Conservation (phyloP, 2,797 vertebrate genomes). For the Hippoglossus hippoglossus region DNA sequence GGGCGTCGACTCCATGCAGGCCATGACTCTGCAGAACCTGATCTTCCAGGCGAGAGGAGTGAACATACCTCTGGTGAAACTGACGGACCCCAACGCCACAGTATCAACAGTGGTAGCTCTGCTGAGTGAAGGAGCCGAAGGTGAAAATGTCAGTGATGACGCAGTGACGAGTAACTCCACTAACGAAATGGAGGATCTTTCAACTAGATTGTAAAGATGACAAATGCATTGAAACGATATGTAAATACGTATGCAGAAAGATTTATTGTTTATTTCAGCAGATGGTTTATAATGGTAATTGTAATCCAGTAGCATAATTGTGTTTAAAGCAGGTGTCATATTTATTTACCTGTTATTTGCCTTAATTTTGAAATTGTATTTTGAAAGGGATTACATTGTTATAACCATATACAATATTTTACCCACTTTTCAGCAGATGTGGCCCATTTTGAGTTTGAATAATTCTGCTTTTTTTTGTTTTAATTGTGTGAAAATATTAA, state of each 20-base stretch:
- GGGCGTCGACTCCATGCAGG: conserved; percentile 91
- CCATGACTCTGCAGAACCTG: conserved; percentile 88
- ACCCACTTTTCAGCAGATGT: neutral
- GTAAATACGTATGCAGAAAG: too few relatives aligned
- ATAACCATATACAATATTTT: conserved; percentile 9
- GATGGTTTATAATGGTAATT: neutral
- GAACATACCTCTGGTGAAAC: conserved; percentile 84
- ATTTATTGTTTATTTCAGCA: neutral
- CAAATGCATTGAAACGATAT: neutral
- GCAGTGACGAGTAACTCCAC: neutral
- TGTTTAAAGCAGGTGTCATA: neutral
- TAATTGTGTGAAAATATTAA: conserved; percentile 3
- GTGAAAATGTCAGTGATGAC: conserved; percentile 5
- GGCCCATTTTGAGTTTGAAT: neutral
- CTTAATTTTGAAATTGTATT: too few relatives aligned
- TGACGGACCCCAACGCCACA: conserved; percentile 87
- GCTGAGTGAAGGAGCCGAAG: conserved; percentile 65
- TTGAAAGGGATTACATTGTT: neutral
- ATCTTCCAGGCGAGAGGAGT: conserved; percentile 83
- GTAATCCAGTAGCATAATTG: neutral
- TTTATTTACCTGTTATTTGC: too few relatives aligned
- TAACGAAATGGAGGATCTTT: conserved; percentile 13
- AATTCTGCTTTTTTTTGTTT: neutral
- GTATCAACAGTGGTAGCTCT: conserved; percentile 74
- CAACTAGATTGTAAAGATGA: conserved; percentile 60